These are phyloP conservation scores for Pampus argenteus DNA, from an alignment of 2,797 vertebrate species.

Conservation along the genomic window DNA sequence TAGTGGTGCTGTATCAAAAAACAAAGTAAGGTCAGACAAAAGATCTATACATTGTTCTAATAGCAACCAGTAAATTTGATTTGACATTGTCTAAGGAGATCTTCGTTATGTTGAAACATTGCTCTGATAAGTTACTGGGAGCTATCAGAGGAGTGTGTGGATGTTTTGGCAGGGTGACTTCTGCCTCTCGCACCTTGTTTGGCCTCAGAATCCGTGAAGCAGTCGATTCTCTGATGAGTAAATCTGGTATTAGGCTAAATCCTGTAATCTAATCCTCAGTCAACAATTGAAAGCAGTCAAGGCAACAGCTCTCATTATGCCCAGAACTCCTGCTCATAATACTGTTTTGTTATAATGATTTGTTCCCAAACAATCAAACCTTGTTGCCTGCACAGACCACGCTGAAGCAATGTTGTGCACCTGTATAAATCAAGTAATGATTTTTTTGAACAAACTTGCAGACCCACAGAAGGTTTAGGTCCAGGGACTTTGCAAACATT, in stretches of 20 bases:
- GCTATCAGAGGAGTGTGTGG: no score
- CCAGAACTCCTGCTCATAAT: slow-evolving; percentile 16
- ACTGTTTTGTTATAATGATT: slow-evolving; percentile 6
- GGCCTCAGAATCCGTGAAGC: background rate
- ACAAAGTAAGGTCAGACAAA: no score
- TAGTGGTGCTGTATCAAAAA: background rate
- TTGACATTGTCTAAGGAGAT: no score
- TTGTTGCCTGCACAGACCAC: background rate
- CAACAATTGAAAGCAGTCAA: slow-evolving; percentile 25
- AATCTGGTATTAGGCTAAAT: slow-evolving; percentile 20
- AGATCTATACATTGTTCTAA: no score
- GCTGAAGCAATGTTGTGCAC: background rate
- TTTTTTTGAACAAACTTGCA: background rate
- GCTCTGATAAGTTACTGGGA: no score
- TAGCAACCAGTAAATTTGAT: no score
- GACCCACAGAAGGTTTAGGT: background rate
- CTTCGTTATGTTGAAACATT: no score
- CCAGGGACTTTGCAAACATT: background rate
- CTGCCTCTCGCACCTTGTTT: background rate
- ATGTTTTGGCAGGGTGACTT: no score
- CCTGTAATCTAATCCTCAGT: slow-evolving; percentile 15
- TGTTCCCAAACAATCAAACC: slow-evolving; percentile 7
- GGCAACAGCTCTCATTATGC: slow-evolving; percentile 9
- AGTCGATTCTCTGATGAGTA: slow-evolving; percentile 7
- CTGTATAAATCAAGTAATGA: background rate